A percentile compares a stretch with the other conserved stretches of the same genome.
These are phyloP conservation scores for Trissolcus basalis DNA, from an alignment of 1,140 invertebrate genomes.

Conservation along the genomic window DNA sequence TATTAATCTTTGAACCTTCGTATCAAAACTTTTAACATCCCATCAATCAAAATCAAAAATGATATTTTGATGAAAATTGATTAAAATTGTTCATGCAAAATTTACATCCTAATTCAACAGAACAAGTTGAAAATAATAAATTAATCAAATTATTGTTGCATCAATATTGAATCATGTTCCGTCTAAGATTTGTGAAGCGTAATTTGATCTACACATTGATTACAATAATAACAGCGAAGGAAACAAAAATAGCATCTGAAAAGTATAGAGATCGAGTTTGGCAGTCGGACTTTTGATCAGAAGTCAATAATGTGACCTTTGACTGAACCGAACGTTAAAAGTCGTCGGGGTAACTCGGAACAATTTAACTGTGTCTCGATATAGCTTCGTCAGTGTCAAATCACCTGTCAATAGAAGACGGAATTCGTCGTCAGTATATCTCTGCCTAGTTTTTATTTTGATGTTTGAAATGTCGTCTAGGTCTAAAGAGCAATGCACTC, in stretches of 20 bases:
- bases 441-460: conserved; percentile 42
- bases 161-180: no score
- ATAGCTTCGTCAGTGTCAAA: conserved; percentile 53
- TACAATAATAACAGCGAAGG: not conserved
- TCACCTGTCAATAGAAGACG: conserved; percentile 48
- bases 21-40: not conserved
- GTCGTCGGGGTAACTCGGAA: conserved; percentile 51
- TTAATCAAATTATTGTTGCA: no score
- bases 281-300: conserved; percentile 65
- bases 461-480: conserved; percentile 50
- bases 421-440: conserved; percentile 26
- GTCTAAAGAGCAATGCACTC: conserved; percentile 44
- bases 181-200: not conserved
- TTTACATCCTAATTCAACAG: no score
- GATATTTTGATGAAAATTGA: not conserved
- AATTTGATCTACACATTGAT: not conserved
- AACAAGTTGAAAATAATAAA: no score
- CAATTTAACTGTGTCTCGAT: conserved; percentile 54
- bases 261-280: conserved; percentile 57
- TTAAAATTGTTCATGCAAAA: not conserved
- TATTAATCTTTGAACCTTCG: not conserved
- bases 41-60: not conserved
- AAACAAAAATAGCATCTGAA: conserved; percentile 23
- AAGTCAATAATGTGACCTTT: conserved; percentile 69
- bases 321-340: conserved; percentile 67